Base-by-base conservation (phyloP, 2,888 invertebrate genomes). In the Tolmerus cingulatus region DNA sequence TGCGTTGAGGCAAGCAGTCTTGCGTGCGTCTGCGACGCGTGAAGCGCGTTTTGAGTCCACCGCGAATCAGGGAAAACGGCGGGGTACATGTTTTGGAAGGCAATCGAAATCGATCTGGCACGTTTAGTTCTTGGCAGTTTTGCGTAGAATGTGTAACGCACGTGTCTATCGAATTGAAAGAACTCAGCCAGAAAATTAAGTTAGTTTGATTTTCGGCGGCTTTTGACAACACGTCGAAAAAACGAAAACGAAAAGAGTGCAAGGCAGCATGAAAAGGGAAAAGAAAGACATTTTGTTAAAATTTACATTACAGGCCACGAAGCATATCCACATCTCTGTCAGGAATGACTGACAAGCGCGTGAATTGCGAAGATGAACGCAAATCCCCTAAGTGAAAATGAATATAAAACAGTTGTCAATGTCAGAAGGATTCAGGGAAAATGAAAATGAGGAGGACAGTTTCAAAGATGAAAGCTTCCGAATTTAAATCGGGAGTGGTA, bases 381-480 rank as follows among this genome's bases (percentile, higher is more conserved):
- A 86, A 86, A 74, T 87, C 87, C 87, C 87, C 79, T 81, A 87
- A 87, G 81, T 79, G 85, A 66, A 86, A 86, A 86, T 87, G 87
- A 87, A 86, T 87, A 81, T 87, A 86, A 86, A 87, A 87, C 86
- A 86, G 79, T 84, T 84, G 84, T 84, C 84, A 84, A 66, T 84
- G 84, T 84, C 84, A 84, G 40, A 84, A 84, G 74, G 66, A 74
- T 74, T 84, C 74, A 66, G 74, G 84, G 40, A 43, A 19, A 19
- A 46, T 46, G 43, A 43, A 40, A 40, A 40, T 37, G 77, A 40
- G 34, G 27, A 9, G 66, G 66, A 66, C 66, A 66, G 12, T 66
- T 66, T 66, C 66, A 27, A 66, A 66, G 66, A 66, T 66, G 66
- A 66, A 66, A 66, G 66, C 66, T 27, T 51, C 5, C 7, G n/a